Evolutionary conservation across 1,140 invertebrate species (phyloP), one percentile per base, ranked within the genome.

Genomic region (Drosophila kanapiae): DNA sequence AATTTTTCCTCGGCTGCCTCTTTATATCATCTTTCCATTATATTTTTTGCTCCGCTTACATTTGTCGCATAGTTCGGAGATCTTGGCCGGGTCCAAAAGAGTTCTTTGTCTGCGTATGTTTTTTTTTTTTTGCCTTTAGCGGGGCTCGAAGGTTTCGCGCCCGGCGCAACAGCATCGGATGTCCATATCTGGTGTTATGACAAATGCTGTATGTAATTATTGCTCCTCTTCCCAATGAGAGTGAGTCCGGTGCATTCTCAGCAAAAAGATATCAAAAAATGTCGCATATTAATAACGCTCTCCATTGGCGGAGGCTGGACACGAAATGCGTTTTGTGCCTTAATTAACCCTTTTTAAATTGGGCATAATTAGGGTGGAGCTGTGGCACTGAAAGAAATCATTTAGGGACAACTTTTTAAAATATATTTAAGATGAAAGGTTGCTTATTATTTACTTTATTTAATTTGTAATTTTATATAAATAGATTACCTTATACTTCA

Each of bases 321-420:
- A 31, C 70, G 53, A 74, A 82, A 79, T 84, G 49, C 78, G 85
- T 82, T 82, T 84, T 83, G 85, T 79, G 84, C 88, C 90, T 91
- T 92, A 92, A 92, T 92, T 92, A 92, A 91, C 91, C 91, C 81
- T 91, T 92, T 92, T 92, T 92, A 92, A 92, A 91, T 92, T 92
- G 91, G 83, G 81, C 86, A 92, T 90, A 90, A 90, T 90, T 90
- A 90, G 86, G 81, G 78, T 63, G 48, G 23, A 40, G 23, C 43
- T 48, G 3, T 7, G 5, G 10, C 83, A 86, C 83, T 80, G 76
- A n/a, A 5, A 86, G 29, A 80, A 81, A 80, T 23, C 6, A 7
- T 3, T 31, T n/a, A 1, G 4, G 2, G 1, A 42, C 1, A 14
- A 4, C 0, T 4, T 16, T 13, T 43, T 43, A 27, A 2, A 11